phyloP scores from a whole-genome alignment of 2,113 vertebrate genomes.

The Marcusenius ussheri region DNA sequence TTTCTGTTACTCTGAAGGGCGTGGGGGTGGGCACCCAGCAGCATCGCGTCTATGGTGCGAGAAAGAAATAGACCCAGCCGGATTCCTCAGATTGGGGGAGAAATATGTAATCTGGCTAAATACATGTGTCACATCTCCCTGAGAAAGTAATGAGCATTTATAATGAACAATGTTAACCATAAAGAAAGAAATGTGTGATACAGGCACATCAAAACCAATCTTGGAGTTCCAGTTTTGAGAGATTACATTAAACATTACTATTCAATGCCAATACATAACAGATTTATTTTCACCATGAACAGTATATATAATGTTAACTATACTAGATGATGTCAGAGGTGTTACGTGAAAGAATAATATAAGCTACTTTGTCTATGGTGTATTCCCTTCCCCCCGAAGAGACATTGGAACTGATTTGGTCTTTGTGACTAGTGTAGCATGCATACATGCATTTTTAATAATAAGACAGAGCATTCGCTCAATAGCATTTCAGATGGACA shows the following conservation, averaged over 20 bases:
- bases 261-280: neutral
- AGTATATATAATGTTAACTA: neutral
- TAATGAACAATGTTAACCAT: neutral
- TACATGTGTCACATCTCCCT: neutral
- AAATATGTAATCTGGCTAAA: neutral
- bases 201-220: neutral
- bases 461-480: neutral
- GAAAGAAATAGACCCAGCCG: no score
- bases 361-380: neutral
- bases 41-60: no score
- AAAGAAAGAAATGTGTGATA: neutral
- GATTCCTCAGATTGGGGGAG: neutral
- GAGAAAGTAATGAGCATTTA: neutral
- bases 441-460: neutral
- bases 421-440: neutral
- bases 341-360: neutral
- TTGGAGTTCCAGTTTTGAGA: neutral
- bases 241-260: neutral
- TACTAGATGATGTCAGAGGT: neutral
- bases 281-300: neutral
- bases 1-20: neutral
- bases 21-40: no score
- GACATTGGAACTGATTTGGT: neutral
- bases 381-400: neutral
- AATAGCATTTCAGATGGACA: neutral